phyloP scores from a whole-genome alignment of 2,797 vertebrate genomes.

The Dallia pectoralis region DNA sequence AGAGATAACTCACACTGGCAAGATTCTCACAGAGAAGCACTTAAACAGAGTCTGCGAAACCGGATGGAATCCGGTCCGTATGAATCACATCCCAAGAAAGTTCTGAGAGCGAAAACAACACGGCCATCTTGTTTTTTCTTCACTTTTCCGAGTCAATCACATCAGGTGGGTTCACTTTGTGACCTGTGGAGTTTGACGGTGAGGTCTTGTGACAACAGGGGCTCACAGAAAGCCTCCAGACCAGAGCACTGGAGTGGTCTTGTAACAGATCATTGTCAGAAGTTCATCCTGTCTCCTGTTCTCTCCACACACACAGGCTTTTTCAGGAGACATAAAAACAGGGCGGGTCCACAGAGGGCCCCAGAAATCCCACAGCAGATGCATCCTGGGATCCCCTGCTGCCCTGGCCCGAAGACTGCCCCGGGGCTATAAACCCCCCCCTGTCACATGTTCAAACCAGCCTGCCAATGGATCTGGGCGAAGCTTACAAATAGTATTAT shows the following conservation, averaged over 20 bases:
- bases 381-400: slow-evolving; percentile 75
- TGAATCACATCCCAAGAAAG: not conserved
- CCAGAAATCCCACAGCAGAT: slow-evolving; percentile 78
- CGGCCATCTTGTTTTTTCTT: slow-evolving; percentile 32
- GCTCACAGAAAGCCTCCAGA: not conserved
- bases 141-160: slow-evolving; percentile 50
- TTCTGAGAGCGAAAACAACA: not conserved
- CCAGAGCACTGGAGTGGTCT: not conserved
- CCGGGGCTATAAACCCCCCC: slow-evolving; percentile 84
- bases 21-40: slow-evolving; percentile 61
- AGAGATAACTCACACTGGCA: slow-evolving; percentile 71
- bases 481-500: not conserved
- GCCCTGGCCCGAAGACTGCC: slow-evolving; percentile 84
- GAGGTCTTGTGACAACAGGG: slow-evolving; percentile 56
- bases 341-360: slow-evolving; percentile 48
- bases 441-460: slow-evolving; percentile 69
- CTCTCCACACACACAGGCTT: slow-evolving; percentile 38
- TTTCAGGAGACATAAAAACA: slow-evolving; percentile 71
- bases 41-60: slow-evolving; percentile 51
- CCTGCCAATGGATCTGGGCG: not conserved
- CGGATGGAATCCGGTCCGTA: slow-evolving; percentile 32
- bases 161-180: slow-evolving; percentile 47
- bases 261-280: not conserved
- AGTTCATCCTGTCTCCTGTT: slow-evolving; percentile 8
- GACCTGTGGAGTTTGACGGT: slow-evolving; percentile 39